phyloP scores from a whole-genome alignment of 92 coral and sea anemone species.

The Porites evermanni region DNA sequence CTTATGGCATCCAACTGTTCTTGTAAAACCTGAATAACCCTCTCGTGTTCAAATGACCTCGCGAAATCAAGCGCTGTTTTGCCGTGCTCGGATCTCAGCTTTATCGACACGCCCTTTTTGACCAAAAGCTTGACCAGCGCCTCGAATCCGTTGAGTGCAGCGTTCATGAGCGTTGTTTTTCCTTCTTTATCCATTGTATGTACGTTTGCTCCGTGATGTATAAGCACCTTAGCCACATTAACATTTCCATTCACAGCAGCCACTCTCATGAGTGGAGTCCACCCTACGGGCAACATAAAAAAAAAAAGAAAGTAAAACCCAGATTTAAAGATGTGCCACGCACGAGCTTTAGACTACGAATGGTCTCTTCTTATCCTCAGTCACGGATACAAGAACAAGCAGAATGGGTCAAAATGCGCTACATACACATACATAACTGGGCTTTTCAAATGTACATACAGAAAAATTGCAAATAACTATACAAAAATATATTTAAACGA shows the following conservation, averaged over 20 bases:
- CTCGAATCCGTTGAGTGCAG: slow-evolving; percentile 90
- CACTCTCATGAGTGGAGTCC: slow-evolving; percentile 96
- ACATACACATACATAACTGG: too few species aligned
- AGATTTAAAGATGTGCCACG: background rate
- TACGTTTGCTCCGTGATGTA: slow-evolving; percentile 95
- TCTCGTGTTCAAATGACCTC: slow-evolving; percentile 88
- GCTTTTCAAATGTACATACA: too few species aligned
- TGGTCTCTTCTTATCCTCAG: too few species aligned
- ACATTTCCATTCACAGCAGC: slow-evolving; percentile 84
- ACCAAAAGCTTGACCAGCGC: slow-evolving; percentile 89
- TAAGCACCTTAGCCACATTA: slow-evolving; percentile 87
- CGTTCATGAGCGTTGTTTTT: slow-evolving; percentile 93
- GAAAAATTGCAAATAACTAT: too few species aligned
- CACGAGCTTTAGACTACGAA: too few species aligned
- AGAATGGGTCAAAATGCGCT: too few species aligned
- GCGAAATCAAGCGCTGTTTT: slow-evolving; percentile 98
- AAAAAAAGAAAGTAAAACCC: background rate
- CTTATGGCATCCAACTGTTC: slow-evolving; percentile 75
- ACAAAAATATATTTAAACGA: too few species aligned
- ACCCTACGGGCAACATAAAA: slow-evolving; percentile 59
- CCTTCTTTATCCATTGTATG: slow-evolving; percentile 91
- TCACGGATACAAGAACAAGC: too few species aligned
- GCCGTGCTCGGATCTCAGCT: slow-evolving; percentile 79
- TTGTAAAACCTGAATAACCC: slow-evolving; percentile 82
- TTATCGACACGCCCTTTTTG: slow-evolving; percentile 85